Base-by-base conservation (phyloP, 2,888 invertebrate genomes). In the Latrodectus elegans region DNA sequence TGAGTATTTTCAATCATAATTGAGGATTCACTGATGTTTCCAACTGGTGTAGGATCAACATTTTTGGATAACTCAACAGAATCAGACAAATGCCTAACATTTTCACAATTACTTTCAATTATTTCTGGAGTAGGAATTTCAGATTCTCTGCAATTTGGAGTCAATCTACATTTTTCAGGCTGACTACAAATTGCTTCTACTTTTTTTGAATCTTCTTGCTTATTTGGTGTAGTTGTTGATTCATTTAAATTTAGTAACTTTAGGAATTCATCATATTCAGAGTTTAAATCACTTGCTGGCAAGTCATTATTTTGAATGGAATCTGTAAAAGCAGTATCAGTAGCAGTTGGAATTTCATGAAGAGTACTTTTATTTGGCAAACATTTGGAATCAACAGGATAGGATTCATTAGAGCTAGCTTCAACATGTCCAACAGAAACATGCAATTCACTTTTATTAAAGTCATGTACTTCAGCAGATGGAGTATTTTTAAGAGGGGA, bases 181-280 rank as follows among this genome's bases (percentile, higher is more conserved):
- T 38, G 4, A 38, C 38, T 38, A 38, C 6, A 38, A 38, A 38
- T 38, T 38, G 38, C 38, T 38, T 38, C 38, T 38, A 6, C 22
- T 22, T 22, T 38, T 38, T 38, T 38, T 38, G 38, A 38, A 38
- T 38, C 6, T 38, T 38, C 38, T 38, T 38, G 38, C 38, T 38
- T 38, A 38, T 38, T 38, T 38, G 38, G 38, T 38, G 38, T 38
- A 38, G 6, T n/a, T 10, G 60, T 53, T 51, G 77, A 67, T 70
- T 76, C 84, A 71, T 76, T 71, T 38, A 88, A 72, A 51, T 87
- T 87, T 51, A 89, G 53, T 14, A 80, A 70, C 52, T 89, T 87
- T 14, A 89, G n/a, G 64, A 89, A 89, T 52, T 87, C 84, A 72
- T 89, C 89, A 84, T 89, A 89, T 70, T 89, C 89, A 14, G 87